These are phyloP conservation scores for Eudorcas thomsonii DNA, from an alignment of 2,113 vertebrate genomes.

Conservation along the genomic window DNA sequence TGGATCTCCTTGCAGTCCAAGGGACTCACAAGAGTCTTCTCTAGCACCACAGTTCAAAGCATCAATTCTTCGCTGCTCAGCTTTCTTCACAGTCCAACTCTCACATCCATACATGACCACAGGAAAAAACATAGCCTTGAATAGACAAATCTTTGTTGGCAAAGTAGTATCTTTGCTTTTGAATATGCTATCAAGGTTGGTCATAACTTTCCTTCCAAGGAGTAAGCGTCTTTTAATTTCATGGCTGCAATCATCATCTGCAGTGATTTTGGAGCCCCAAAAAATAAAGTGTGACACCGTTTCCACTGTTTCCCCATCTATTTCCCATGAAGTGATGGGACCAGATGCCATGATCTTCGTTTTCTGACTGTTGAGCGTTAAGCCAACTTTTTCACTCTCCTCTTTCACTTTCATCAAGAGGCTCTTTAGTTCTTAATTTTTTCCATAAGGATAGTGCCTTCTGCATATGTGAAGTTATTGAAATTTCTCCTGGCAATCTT, in stretches of 20 bases:
- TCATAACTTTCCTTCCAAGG: not conserved
- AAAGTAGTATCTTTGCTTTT: not conserved
- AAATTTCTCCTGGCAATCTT: not conserved
- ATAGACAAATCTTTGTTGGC: not conserved
- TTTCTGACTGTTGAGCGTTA: not conserved
- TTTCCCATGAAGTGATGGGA: not conserved
- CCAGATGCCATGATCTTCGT: not conserved
- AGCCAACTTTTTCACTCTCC: not conserved
- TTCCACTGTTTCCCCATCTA: not conserved
- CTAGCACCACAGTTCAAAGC: not conserved
- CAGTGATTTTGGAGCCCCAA: not conserved
- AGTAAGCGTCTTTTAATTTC: not conserved
- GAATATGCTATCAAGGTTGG: not conserved
- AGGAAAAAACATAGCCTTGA: not conserved
- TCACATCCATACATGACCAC: not conserved
- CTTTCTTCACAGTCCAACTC: not conserved
- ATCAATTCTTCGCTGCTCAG: not conserved
- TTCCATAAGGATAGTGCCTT: not conserved
- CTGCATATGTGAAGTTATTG: not conserved
- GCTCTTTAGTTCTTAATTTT: not conserved
- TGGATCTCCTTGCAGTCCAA: not conserved
- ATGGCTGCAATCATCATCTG: not conserved
- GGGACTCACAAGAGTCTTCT: not conserved
- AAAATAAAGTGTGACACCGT: not conserved
- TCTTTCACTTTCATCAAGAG: not conserved